Conservation (phyloP, 2,888 invertebrate species). For the Lithophane ornitopus region DNA sequence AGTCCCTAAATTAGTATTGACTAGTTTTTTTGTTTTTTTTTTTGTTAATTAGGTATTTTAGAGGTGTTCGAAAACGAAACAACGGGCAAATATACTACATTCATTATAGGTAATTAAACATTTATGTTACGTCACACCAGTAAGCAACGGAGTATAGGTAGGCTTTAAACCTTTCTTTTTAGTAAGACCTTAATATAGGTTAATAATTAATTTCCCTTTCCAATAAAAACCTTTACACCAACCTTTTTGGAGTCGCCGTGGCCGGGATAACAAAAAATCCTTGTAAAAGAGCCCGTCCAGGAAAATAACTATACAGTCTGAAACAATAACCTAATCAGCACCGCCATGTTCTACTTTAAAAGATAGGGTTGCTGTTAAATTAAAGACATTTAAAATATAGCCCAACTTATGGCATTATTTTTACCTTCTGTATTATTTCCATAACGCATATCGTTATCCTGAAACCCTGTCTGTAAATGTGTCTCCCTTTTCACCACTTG, state of each 20-base stretch:
- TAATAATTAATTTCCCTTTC: no score
- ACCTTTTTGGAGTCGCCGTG: no score
- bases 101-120: no score
- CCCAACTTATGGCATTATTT: background rate
- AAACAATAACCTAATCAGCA: background rate
- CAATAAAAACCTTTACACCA: no score
- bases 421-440: background rate
- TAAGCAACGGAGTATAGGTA: background rate
- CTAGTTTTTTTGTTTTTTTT: no score
- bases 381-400: background rate
- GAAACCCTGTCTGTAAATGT: background rate
- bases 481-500: background rate
- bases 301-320: background rate
- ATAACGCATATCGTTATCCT: background rate
- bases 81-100: no score
- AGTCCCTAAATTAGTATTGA: no score
- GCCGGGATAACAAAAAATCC: background rate
- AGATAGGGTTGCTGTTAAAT: background rate
- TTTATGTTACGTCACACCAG: conserved; percentile 40
- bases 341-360: background rate
- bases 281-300: background rate
- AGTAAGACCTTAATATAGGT: no score
- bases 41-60: no score
- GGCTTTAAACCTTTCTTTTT: conserved; percentile 6
- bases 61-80: no score